Evolutionary conservation across 2,888 invertebrate species (phyloP).

Genomic region (Ephialtes manifestator): DNA sequence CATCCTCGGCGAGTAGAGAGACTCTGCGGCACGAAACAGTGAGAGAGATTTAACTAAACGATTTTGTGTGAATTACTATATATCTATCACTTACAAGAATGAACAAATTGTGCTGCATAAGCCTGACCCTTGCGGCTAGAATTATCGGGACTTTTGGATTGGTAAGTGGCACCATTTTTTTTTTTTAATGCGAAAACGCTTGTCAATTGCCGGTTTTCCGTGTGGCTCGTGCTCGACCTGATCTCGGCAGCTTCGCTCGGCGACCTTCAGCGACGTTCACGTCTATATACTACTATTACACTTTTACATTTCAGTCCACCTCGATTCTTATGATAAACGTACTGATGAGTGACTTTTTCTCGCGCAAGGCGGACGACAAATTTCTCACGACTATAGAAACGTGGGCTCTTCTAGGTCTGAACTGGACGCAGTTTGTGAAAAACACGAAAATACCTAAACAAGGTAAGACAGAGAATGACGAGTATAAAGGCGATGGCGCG

Average conservation of each 20-base stretch:
- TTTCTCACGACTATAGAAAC: slow-evolving; percentile 77
- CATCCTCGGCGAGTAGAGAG: slow-evolving; percentile 34
- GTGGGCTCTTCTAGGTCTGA: slow-evolving; percentile 81
- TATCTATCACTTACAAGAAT: slow-evolving; percentile 65
- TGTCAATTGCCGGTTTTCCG: neutral
- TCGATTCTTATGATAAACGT: slow-evolving; percentile 83
- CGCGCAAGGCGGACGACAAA: slow-evolving; percentile 74
- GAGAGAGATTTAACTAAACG: slow-evolving; percentile 51
- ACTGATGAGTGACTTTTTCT: slow-evolving; percentile 81
- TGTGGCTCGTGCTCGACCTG: neutral
- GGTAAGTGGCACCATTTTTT: slow-evolving; percentile 76
- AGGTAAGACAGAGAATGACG: slow-evolving; percentile 71
- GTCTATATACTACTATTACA: slow-evolving; percentile 20
- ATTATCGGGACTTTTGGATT: slow-evolving; percentile 83
- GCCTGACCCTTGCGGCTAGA: slow-evolving; percentile 80
- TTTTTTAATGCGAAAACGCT: neutral
- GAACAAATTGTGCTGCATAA: slow-evolving; percentile 79
- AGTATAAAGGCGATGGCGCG: neutral
- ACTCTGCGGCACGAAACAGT: slow-evolving; percentile 31
- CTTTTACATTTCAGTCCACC: slow-evolving; percentile 76
- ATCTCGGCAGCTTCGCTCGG: neutral
- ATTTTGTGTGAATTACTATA: slow-evolving; percentile 37
- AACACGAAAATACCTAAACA: slow-evolving; percentile 74
- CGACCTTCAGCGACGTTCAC: slow-evolving; percentile 1
- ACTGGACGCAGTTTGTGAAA: slow-evolving; percentile 80